Percentiles rank a stretch among this genome's conserved stretches.
phyloP scores from a whole-genome alignment of 1,140 invertebrate genomes.

The Odontomachus brunneus region DNA sequence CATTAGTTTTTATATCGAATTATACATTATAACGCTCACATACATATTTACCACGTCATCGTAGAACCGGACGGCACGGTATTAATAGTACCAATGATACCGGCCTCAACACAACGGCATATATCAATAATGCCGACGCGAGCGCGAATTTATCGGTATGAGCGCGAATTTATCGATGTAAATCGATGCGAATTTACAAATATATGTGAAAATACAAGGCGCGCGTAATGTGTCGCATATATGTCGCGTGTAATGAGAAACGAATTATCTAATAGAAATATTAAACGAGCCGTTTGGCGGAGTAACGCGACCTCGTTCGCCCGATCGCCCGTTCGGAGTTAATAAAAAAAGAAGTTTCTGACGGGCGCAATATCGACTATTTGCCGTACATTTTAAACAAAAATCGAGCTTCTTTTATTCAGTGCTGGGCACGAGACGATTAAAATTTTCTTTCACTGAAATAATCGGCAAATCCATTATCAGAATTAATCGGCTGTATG shows the following conservation, averaged over 20 bases:
- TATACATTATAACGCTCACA: constrained; percentile 44
- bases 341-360: not conserved
- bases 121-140: not conserved
- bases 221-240: not conserved
- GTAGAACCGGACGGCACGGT: constrained; percentile 7
- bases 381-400: too few relatives aligned
- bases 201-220: constrained; percentile 15
- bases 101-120: constrained; percentile 1
- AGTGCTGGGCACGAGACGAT: too few relatives aligned
- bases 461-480: too few relatives aligned
- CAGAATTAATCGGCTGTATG: too few relatives aligned
- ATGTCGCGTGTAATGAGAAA: not conserved
- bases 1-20: constrained; percentile 51
- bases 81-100: constrained; percentile 44
- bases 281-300: not conserved
- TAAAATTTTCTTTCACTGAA: too few relatives aligned
- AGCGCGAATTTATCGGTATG: not conserved
- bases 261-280: not conserved
- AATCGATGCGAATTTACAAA: constrained; percentile 19
- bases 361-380: not conserved
- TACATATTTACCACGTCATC: constrained; percentile 49
- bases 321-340: too few relatives aligned
- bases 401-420: too few relatives aligned
- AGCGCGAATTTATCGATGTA: not conserved
- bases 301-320: not conserved